phyloP scores from a whole-genome alignment of 2,113 vertebrate species.

The Cromileptes altivelis region DNA sequence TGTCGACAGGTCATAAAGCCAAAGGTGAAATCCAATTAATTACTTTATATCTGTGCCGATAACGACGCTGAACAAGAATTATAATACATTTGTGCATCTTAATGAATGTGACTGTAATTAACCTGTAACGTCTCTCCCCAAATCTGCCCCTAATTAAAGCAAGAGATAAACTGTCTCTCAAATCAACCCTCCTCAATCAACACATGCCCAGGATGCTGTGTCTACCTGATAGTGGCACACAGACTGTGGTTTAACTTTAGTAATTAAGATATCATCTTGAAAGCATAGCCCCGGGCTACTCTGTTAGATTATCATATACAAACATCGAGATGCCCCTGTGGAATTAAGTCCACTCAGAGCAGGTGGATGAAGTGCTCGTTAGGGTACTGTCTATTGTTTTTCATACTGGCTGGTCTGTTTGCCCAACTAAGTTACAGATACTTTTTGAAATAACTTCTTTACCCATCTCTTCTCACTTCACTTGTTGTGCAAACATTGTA shows the following conservation, averaged over 20 bases:
- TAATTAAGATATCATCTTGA: constrained; percentile 63
- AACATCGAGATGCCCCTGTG: constrained; percentile 22
- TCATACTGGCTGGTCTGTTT: background rate
- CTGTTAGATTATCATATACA: constrained; percentile 38
- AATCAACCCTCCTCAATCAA: constrained; percentile 37
- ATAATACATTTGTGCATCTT: constrained; percentile 58
- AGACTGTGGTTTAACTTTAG: constrained; percentile 30
- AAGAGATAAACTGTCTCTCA: constrained; percentile 73
- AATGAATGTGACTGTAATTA: constrained; percentile 77
- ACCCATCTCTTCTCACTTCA: background rate
- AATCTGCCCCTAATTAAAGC: constrained; percentile 74
- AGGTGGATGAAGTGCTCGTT: constrained; percentile 10
- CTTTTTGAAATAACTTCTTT: background rate
- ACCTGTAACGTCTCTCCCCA: constrained; percentile 49
- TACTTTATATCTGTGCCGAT: constrained; percentile 52
- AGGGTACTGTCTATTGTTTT: background rate
- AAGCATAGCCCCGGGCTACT: constrained; percentile 36
- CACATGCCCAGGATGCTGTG: constrained; percentile 18
- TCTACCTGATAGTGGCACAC: constrained; percentile 38
- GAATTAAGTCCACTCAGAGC: constrained; percentile 9
- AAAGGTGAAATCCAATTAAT: constrained; percentile 77
- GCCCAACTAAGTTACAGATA: background rate
- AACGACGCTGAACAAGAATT: constrained; percentile 60
- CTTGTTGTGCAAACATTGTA: constrained; percentile 9
- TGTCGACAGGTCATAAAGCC: constrained; percentile 68